These are phyloP conservation scores for Drosophila testacea DNA, from an alignment of 2,888 invertebrate species.

Conservation along the genomic window DNA sequence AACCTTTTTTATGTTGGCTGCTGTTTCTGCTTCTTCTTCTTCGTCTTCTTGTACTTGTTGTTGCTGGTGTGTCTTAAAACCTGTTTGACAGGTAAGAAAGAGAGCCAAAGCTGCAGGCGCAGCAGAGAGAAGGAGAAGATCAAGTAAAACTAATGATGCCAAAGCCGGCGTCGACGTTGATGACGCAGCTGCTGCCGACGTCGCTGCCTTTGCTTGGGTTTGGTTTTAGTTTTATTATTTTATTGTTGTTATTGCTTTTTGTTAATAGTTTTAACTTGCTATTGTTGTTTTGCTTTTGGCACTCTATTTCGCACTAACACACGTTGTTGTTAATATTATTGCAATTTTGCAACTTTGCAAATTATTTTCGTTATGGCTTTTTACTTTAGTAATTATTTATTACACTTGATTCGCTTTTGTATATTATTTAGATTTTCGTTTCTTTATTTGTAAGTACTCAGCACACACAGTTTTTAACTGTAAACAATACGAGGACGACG, in stretches of 20 bases:
- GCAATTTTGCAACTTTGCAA: slow-evolving; percentile 29
- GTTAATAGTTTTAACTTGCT: slow-evolving; percentile 24
- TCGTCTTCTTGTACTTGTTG: slow-evolving; percentile 33
- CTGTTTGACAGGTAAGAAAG: slow-evolving; percentile 81
- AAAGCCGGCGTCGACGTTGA: slow-evolving; percentile 71
- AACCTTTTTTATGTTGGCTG: slow-evolving; percentile 40
- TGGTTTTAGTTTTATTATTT: slow-evolving; percentile 37
- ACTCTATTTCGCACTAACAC: slow-evolving; percentile 26
- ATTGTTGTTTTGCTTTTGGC: slow-evolving; percentile 18
- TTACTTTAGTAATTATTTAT: slow-evolving; percentile 12
- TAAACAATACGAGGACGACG: slow-evolving; percentile 51
- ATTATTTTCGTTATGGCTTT: slow-evolving; percentile 26
- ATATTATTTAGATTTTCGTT: not conserved
- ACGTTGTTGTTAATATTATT: slow-evolving; percentile 30
- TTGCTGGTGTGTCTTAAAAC: slow-evolving; percentile 64
- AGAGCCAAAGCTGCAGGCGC: slow-evolving; percentile 34
- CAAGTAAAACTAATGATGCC: slow-evolving; percentile 72
- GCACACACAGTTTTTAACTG: slow-evolving; percentile 17
- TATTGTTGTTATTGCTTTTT: slow-evolving; percentile 32
- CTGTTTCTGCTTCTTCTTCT: slow-evolving; percentile 36
- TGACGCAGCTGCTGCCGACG: slow-evolving; percentile 62
- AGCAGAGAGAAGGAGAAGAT: slow-evolving; percentile 45
- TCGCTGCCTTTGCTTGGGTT: slow-evolving; percentile 26
- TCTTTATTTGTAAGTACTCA: not conserved
- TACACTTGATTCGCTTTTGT: slow-evolving; percentile 18